Base-by-base conservation (phyloP, 1,140 invertebrate genomes). In the Globodera rostochiensis region DNA sequence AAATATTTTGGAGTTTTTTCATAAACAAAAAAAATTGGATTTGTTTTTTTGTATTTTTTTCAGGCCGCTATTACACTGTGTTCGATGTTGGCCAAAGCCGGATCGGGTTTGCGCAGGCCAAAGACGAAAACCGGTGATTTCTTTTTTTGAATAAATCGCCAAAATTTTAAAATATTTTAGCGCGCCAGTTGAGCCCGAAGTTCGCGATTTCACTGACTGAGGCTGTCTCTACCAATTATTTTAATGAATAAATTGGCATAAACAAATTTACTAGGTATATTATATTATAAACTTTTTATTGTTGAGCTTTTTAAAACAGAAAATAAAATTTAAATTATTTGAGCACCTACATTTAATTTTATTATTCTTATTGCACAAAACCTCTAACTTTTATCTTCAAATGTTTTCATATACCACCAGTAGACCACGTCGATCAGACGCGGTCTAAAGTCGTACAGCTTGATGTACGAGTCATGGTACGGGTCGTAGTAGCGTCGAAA, bases 71-170 rank as follows among this genome's bases (percentile, higher is more conserved):
- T 70, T 89, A 89, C 78, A 87, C 88, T 50, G 88, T 90, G 57
- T 89, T 89, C 82, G 88, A 89, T 78, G 81, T 88, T 57, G 88
- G 92, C 79, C 96, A 98, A 87, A 93, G 94, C 88, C 93, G 95
- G 83, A 92, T 99, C 85, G 98, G 97, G 80, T 98, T 99, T 91
- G 97, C 98, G n/a, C 87, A 90, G 77, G 90, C 91, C 3, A 85
- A 79, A 9, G 82, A 86, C 47, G 84, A 85, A 47, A 82, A 81
- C 11, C 45, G 66, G 79, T 82, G 45, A 15, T 9, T 11, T 53
- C 0, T 77, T 6, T 67, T 11, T 13, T 53, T 53, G 11, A 46
- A n/a, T 11, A 11, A 8, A 6, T 53, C 15, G 1, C 15, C 15
- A 53, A 53, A 53, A 9, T n/a, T n/a, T 57, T 60, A 77, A 25